Evolutionary conservation across 2,797 vertebrate genomes (phyloP).

Genomic region (Aeoliscus strigatus): DNA sequence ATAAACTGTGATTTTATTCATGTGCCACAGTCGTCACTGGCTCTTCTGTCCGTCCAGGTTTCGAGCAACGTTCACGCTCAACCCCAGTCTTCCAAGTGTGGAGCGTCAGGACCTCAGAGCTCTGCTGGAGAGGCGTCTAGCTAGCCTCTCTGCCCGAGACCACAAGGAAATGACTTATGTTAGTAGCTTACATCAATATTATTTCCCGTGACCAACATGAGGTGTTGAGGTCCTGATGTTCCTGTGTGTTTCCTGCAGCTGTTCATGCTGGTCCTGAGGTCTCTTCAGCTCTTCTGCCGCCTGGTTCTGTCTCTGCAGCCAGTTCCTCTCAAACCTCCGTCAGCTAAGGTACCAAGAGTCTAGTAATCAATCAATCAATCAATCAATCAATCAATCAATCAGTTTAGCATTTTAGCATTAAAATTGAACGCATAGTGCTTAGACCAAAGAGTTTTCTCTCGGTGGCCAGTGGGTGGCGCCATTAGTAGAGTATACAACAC

Average conservation of each 20-base stretch:
- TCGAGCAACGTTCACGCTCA: constrained; percentile 83
- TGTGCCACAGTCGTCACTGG: not conserved
- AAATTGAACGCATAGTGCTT: too few species aligned
- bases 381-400: too few species aligned
- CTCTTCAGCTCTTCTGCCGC: constrained; percentile 84
- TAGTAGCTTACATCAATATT: constrained; percentile 44
- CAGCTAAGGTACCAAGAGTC: constrained; percentile 81
- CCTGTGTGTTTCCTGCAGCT: constrained; percentile 71
- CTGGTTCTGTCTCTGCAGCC: constrained; percentile 92
- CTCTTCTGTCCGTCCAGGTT: constrained; percentile 75
- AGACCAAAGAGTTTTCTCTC: too few species aligned
- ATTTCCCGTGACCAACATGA: not conserved
- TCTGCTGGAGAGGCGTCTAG: constrained; percentile 81
- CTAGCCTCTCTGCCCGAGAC: constrained; percentile 76
- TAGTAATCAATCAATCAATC: too few species aligned
- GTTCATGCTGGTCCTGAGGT: constrained; percentile 87
- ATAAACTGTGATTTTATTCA: too few species aligned
- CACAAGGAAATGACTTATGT: constrained; percentile 92
- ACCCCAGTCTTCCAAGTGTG: constrained; percentile 74
- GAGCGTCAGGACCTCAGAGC: constrained; percentile 60
- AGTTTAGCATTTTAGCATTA: too few species aligned
- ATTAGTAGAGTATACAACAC: too few species aligned
- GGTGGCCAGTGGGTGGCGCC: too few species aligned
- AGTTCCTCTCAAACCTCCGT: constrained; percentile 78
- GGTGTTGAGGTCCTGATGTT: not conserved